Base-by-base conservation (phyloP, 2,888 invertebrate species). In the Cataglyphis livida region DNA sequence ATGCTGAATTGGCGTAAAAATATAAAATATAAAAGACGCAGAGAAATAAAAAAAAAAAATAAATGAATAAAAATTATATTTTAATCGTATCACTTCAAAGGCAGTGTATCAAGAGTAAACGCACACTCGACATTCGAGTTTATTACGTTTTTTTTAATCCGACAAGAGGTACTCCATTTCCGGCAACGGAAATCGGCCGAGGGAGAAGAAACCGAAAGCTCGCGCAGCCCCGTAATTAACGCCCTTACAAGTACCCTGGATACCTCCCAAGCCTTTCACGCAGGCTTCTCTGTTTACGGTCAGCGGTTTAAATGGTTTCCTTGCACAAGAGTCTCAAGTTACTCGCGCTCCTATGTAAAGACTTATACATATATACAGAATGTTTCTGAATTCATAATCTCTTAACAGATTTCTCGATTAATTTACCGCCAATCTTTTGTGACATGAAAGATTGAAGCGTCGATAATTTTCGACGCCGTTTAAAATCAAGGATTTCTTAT, bases 231-330 rank as follows among this genome's bases (percentile, higher is more conserved):
- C 64, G 84, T 90, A 90, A 90, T 90, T 90, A 89, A 89, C 89
- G 88, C 89, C 84, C 84, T 86, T 87, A 74, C 83, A 75, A 87
- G 82, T 82, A 68, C 85, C 66, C 51, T 44, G 82, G 51, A 57
- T 66, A 38, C 61, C 74, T 70, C 3, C 48, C 32, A 10, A 71
- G 76, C 87, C 85, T 81, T 79, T 81, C 70, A 66, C 68, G 70
- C 59, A 70, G 38, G 71, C 65, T 84, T 82, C 82, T 84, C 84
- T 87, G 88, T 90, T 90, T 90, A 90, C 84, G 86, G 89, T 90
- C 89, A 90, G 89, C 85, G 90, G 88, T 90, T 90, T 88, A 89
- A 90, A 90, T 87, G 86, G 75, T 86, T 82, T 70, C 83, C 68
- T 38, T 18, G 78, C 59, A 81, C 85, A 85, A 90, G 84, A 86